phyloP scores from a whole-genome alignment of 2,888 invertebrate genomes.

The Tenthredo mesomela region DNA sequence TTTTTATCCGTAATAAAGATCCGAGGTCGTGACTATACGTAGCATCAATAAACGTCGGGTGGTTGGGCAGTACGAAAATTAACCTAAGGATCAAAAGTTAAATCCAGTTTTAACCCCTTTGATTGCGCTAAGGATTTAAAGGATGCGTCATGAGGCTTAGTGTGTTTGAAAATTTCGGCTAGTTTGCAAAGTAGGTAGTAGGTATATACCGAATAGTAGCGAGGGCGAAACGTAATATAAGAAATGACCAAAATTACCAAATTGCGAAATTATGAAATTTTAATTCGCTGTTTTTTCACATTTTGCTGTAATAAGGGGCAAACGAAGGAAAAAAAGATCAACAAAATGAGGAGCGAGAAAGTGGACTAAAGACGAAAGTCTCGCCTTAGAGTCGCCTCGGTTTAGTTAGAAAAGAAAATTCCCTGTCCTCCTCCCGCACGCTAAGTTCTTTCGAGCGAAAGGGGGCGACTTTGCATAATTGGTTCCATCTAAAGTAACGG shows the following conservation, averaged over 20 bases:
- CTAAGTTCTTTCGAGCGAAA: conserved; percentile 38
- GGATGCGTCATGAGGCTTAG: conserved; percentile 9
- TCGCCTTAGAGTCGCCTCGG: conserved; percentile 35
- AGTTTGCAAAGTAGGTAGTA: neutral
- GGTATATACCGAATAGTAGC: neutral
- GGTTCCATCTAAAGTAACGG: conserved; percentile 44
- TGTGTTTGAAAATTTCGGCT: neutral
- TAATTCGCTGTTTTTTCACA: neutral
- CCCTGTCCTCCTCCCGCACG: neutral
- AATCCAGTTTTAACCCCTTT: conserved; percentile 30
- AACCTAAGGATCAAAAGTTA: conserved; percentile 32
- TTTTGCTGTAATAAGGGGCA: neutral
- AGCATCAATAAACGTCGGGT: conserved; percentile 3
- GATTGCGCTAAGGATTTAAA: neutral
- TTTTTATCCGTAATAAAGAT: neutral
- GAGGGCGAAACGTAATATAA: neutral
- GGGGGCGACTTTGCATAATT: conserved; percentile 47
- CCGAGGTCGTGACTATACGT: neutral
- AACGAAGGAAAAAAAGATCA: neutral
- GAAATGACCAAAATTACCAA: neutral
- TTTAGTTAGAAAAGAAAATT: conserved; percentile 32
- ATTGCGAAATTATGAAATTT: neutral
- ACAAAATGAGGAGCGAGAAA: neutral
- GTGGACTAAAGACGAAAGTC: conserved; percentile 9
- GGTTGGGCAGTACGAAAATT: conserved; percentile 14